Evolutionary conservation across 2,888 invertebrate genomes (phyloP).

Genomic region (Drosophila nigritarsus): DNA sequence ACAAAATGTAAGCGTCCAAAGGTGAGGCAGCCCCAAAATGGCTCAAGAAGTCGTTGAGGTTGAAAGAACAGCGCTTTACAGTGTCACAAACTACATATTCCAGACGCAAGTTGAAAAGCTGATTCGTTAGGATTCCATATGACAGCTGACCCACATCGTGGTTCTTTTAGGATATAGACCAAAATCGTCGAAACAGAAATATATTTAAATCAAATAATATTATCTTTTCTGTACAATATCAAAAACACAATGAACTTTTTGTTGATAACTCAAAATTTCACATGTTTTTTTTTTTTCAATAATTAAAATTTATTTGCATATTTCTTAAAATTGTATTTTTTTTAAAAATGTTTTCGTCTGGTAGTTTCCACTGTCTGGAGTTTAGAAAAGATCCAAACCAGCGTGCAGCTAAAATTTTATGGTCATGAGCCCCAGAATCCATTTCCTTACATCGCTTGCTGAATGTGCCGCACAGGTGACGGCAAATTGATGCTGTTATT

Average conservation of each 20-base stretch:
- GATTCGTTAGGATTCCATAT: neutral
- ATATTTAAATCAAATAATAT: no score
- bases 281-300: neutral
- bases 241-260: neutral
- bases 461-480: constrained; percentile 76
- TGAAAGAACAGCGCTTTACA: constrained; percentile 21
- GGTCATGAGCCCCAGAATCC: constrained; percentile 45
- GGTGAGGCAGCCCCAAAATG: constrained; percentile 35
- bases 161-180: neutral
- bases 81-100: constrained; percentile 6
- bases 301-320: neutral
- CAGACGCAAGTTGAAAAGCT: neutral
- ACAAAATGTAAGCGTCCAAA: constrained; percentile 62
- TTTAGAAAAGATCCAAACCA: constrained; percentile 36
- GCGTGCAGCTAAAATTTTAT: constrained; percentile 75
- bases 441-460: constrained; percentile 38
- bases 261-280: neutral
- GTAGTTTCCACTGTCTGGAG: constrained; percentile 24
- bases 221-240: neutral
- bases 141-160: neutral
- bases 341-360: neutral
- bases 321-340: neutral
- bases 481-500: constrained; percentile 79
- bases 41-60: constrained; percentile 34
- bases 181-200: neutral